Percentiles rank a stretch among this genome's conserved stretches.
phyloP scores from a whole-genome alignment of 2,888 invertebrate species.

The Eueremaeus valkanovi region DNA sequence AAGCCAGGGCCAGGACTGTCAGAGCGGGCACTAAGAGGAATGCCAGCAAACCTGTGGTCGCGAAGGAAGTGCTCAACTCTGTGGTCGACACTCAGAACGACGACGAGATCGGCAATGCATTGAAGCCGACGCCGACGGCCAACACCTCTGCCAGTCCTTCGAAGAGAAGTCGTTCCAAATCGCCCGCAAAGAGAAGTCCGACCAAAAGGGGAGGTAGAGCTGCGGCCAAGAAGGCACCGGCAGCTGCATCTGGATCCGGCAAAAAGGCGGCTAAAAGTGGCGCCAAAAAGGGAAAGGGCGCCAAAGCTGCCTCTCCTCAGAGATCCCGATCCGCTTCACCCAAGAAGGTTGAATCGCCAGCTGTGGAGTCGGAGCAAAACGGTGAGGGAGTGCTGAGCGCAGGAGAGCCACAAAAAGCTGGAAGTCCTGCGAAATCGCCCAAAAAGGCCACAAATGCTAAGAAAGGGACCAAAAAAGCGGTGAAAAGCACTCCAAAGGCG shows the following conservation, averaged over 20 bases:
- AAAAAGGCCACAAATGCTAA: neutral
- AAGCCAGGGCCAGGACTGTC: neutral
- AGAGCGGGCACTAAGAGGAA: neutral
- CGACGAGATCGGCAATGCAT: constrained; percentile 7
- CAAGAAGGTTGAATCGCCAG: neutral
- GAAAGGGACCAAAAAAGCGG: neutral
- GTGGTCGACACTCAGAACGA: constrained; percentile 14
- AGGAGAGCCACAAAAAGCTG: no score
- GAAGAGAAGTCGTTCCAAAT: neutral
- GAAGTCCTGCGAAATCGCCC: neutral
- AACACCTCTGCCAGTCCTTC: neutral
- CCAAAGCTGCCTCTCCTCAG: neutral
- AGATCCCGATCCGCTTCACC: neutral
- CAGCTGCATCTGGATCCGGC: no score
- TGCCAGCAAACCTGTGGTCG: neutral
- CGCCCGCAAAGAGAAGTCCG: neutral
- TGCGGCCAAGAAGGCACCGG: neutral
- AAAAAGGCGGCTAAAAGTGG: neutral
- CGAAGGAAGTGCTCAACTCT: neutral
- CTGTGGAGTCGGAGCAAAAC: neutral
- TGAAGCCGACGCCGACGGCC: constrained; percentile 8
- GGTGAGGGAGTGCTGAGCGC: neutral
- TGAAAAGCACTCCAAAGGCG: neutral
- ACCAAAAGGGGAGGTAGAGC: neutral
- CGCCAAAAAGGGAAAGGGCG: neutral